phyloP scores from a whole-genome alignment of 37 sponge, comb jelly and placozoan species.

The Diacarnus erythraeanus region DNA sequence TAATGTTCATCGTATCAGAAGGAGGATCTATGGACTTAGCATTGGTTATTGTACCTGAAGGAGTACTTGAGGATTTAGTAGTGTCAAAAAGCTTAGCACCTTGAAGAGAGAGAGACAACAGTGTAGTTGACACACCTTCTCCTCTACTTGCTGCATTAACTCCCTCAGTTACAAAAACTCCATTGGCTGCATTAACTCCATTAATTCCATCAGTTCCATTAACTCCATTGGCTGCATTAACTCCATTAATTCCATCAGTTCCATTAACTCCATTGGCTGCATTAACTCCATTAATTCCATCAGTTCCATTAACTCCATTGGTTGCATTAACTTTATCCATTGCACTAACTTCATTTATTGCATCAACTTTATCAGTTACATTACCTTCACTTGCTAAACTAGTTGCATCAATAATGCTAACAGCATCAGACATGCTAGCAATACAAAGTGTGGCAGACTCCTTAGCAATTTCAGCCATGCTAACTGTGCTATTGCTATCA shows the following conservation, averaged over 20 bases:
- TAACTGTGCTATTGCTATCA: too few relatives aligned
- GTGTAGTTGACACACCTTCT: too few relatives aligned
- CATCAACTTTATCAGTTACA: not conserved
- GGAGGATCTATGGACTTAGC: too few relatives aligned
- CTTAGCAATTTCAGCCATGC: too few relatives aligned
- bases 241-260: not conserved
- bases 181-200: not conserved
- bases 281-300: not conserved
- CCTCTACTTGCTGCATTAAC: not conserved
- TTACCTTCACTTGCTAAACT: not conserved
- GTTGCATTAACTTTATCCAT: not conserved
- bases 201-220: not conserved
- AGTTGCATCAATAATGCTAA: not conserved
- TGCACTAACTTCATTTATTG: not conserved
- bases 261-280: not conserved
- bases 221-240: not conserved
- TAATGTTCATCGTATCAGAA: too few relatives aligned
- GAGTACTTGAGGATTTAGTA: too few relatives aligned
- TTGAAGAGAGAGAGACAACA: too few relatives aligned
- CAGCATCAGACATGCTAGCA: too few relatives aligned
- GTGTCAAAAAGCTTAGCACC: too few relatives aligned
- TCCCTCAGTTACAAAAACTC: not conserved
- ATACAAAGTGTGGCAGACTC: too few relatives aligned
- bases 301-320: not conserved
- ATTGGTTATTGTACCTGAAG: too few relatives aligned